A percentile compares a stretch with the other conserved stretches of the same genome.
Conservation (phyloP, 2,113 vertebrate genomes). For the Trachemys scripta region DNA sequence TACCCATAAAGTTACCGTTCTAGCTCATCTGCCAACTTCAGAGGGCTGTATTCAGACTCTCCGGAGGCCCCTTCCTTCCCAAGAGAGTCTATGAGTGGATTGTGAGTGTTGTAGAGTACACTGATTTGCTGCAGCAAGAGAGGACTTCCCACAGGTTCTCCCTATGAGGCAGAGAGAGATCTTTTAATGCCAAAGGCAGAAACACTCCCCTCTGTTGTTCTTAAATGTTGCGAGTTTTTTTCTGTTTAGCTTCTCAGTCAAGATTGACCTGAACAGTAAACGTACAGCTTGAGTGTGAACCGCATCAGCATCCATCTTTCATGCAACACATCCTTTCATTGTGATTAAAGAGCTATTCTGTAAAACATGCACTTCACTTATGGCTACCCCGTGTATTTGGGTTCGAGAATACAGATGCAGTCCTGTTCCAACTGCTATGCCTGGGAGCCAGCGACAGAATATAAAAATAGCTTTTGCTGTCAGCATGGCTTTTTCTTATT, state of each 20-base stretch:
- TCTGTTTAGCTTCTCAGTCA: neutral
- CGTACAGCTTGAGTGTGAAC: slow-evolving; percentile 43
- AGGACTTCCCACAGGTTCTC: slow-evolving; percentile 7
- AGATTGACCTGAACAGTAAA: neutral
- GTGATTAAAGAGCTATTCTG: slow-evolving; percentile 54
- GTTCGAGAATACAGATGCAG: slow-evolving; percentile 78
- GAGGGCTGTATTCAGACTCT: fast-evolving
- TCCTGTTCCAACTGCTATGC: slow-evolving; percentile 74
- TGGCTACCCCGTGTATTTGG: slow-evolving; percentile 61
- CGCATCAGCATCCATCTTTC: slow-evolving; percentile 40
- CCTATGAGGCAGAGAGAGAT: neutral
- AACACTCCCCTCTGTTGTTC: neutral
- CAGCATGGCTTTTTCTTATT: slow-evolving; percentile 85
- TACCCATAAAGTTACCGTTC: neutral
- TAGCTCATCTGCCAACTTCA: neutral
- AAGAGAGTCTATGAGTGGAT: neutral
- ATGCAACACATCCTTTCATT: slow-evolving; percentile 39
- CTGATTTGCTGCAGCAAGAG: neutral
- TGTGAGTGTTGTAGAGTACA: fast-evolving
- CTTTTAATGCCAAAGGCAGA: neutral
- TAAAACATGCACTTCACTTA: slow-evolving; percentile 68
- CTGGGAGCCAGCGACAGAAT: slow-evolving; percentile 70
- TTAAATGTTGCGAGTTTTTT: neutral
- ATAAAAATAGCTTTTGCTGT: slow-evolving; percentile 87
- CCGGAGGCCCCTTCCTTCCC: neutral